phyloP scores from a whole-genome alignment of 2,797 vertebrate genomes.

The Halcyon badia region DNA sequence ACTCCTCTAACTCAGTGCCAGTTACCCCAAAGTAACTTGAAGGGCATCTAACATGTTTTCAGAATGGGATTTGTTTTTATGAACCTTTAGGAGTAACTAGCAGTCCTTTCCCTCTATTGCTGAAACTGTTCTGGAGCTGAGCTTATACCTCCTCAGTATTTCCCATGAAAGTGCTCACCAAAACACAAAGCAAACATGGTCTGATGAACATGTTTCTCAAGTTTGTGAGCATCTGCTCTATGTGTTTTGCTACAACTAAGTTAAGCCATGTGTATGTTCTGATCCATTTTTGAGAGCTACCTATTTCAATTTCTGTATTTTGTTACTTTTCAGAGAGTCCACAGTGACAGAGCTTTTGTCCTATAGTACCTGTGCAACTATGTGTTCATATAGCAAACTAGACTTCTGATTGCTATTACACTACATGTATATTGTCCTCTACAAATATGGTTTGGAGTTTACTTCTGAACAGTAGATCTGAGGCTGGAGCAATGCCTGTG shows the following conservation, averaged over 20 bases:
- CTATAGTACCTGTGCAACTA: fast-evolving
- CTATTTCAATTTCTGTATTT: not conserved
- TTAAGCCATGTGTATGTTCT: not conserved
- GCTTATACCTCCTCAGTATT: not conserved
- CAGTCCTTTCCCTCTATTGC: not conserved
- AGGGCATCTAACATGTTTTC: not conserved
- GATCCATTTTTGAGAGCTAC: not conserved
- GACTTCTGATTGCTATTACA: not conserved
- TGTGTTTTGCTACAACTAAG: not conserved
- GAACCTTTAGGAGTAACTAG: not conserved
- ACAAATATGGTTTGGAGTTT: not conserved
- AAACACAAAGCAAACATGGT: not conserved
- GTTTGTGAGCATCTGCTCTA: not conserved
- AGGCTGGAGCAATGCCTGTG: not conserved
- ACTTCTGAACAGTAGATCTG: not conserved
- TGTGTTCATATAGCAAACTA: not conserved
- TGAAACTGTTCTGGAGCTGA: not conserved
- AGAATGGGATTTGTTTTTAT: not conserved
- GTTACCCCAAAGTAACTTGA: not conserved
- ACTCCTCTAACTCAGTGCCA: not conserved
- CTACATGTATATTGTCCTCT: not conserved
- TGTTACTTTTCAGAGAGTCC: not conserved
- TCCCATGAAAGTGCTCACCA: not conserved
- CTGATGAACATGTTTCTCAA: not conserved
- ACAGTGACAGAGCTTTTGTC: not conserved